phyloP scores from a whole-genome alignment of 2,113 vertebrate genomes.

The Choloepus hoffmanni region DNA sequence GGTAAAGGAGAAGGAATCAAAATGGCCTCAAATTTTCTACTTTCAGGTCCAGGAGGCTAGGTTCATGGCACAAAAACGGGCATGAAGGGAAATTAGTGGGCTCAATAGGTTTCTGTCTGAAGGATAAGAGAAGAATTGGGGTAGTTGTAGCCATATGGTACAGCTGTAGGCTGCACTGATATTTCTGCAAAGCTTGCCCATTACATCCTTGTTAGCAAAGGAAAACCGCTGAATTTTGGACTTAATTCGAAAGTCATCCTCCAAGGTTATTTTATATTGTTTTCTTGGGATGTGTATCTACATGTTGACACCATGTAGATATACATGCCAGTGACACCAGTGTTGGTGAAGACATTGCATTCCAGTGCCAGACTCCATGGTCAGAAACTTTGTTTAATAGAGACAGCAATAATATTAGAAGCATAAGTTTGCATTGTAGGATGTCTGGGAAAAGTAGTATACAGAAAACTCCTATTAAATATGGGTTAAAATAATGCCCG shows the following conservation, averaged over 20 bases:
- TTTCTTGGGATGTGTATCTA: not conserved
- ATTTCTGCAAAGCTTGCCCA: not conserved
- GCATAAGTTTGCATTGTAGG: not conserved
- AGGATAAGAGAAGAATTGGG: not conserved
- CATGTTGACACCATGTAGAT: not conserved
- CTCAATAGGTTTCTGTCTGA: not conserved
- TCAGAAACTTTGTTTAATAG: conserved; percentile 17
- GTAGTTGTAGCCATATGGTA: not conserved
- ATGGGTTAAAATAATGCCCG: conserved; percentile 29
- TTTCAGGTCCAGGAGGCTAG: not conserved
- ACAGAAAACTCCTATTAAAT: not conserved
- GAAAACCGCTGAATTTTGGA: not conserved
- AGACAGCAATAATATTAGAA: not conserved
- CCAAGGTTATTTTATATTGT: not conserved
- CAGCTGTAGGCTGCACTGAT: not conserved
- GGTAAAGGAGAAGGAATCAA: not conserved
- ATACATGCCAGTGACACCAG: not conserved
- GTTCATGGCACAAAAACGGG: not conserved
- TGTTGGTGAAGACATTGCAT: not conserved
- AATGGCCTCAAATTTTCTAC: not conserved
- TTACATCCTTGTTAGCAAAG: not conserved
- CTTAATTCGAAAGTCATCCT: not conserved
- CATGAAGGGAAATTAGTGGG: not conserved
- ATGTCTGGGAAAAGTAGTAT: not conserved
- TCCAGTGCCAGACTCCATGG: not conserved